Percentiles rank a stretch among this genome's conserved stretches.
Evolutionary conservation across 1,140 invertebrate species (phyloP).

Genomic region (Ptiloglossa arizonensis): DNA sequence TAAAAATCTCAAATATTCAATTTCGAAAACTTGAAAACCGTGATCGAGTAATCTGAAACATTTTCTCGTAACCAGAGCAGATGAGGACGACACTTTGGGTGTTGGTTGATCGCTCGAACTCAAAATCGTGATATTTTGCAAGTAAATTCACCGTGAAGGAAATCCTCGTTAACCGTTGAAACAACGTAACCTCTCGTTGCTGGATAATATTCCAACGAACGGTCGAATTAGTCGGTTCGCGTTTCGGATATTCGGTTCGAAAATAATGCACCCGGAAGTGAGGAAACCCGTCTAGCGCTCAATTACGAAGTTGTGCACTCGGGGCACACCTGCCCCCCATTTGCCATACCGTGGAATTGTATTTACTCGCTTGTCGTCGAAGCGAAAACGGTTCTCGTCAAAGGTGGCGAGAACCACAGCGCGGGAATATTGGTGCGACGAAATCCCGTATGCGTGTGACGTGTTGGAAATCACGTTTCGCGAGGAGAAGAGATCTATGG

Average conservation of each 20-base stretch:
- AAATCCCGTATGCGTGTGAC: not conserved
- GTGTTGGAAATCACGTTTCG: not conserved
- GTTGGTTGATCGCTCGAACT: no score
- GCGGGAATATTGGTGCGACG: constrained; percentile 13
- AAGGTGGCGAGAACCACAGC: constrained; percentile 16
- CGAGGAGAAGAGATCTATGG: no score
- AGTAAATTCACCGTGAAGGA: not conserved
- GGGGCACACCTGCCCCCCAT: not conserved
- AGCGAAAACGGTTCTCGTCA: constrained; percentile 31
- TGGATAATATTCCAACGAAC: not conserved
- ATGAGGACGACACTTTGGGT: no score
- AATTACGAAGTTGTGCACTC: not conserved
- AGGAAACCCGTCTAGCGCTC: not conserved
- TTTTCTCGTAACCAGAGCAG: no score
- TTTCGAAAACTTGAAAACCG: not conserved
- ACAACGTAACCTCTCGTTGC: not conserved
- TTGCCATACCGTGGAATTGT: not conserved
- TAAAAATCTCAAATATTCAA: no score
- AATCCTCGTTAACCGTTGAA: not conserved
- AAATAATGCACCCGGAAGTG: not conserved
- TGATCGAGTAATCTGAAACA: no score
- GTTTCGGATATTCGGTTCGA: not conserved
- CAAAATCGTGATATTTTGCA: not conserved
- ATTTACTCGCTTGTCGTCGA: not conserved
- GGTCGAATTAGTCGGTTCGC: not conserved